Evolutionary conservation across 2,113 vertebrate species (phyloP).

Genomic region (Sterna hirundo): DNA sequence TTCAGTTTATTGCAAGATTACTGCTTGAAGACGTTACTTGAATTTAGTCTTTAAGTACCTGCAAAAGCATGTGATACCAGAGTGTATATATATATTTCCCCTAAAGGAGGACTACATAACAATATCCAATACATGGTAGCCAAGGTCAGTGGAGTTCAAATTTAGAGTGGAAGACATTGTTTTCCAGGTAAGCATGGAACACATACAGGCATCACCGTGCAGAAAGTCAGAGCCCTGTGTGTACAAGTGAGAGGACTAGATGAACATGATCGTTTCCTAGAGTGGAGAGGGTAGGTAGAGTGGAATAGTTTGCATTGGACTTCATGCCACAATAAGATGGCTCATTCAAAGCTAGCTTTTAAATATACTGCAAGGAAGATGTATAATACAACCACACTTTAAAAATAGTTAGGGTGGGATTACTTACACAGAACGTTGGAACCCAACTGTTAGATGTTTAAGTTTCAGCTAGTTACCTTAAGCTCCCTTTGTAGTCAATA

Average conservation of each 20-base stretch:
- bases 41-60: background rate
- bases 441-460: background rate
- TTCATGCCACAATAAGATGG: background rate
- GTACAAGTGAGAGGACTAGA: background rate
- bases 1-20: background rate
- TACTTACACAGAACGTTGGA: background rate
- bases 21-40: background rate
- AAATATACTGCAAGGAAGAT: background rate
- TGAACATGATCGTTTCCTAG: rapidly evolving
- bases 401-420: background rate
- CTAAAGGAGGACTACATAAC: background rate
- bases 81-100: background rate
- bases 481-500: background rate
- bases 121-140: background rate
- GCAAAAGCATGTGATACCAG: background rate
- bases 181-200: background rate
- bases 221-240: background rate
- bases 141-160: background rate
- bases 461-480: background rate
- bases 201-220: background rate
- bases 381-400: background rate
- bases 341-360: background rate
- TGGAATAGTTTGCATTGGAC: background rate
- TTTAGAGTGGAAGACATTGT: background rate
- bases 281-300: no score